Evolutionary conservation across 2,113 vertebrate genomes (phyloP).

Genomic region (Pipra filicauda): DNA sequence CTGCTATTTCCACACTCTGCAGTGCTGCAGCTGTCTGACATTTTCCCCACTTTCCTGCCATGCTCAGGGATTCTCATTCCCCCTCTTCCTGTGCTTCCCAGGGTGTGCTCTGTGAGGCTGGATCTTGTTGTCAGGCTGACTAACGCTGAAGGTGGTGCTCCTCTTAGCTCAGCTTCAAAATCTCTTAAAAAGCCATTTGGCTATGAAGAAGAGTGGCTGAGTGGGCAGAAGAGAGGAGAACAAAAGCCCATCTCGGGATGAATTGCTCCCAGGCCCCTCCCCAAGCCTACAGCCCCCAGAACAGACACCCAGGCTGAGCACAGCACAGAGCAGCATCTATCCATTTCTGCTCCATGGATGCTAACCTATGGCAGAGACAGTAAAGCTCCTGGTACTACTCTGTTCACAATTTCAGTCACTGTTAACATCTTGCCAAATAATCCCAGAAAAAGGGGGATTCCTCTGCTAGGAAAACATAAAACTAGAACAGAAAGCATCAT

Average conservation of each 20-base stretch:
- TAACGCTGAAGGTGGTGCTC: background rate
- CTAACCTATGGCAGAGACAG: background rate
- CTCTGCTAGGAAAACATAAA: background rate
- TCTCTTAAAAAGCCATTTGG: conserved; percentile 16
- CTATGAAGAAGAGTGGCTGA: background rate
- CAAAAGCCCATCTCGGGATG: background rate
- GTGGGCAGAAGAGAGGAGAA: background rate
- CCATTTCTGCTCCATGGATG: background rate
- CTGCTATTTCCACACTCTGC: background rate
- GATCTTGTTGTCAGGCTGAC: background rate
- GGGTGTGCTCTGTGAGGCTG: background rate
- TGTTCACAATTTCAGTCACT: background rate
- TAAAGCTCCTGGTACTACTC: background rate
- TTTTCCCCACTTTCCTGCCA: background rate
- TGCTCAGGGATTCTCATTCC: background rate
- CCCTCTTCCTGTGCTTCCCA: background rate
- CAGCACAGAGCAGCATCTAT: background rate
- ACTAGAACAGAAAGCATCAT: background rate
- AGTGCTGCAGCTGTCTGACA: background rate
- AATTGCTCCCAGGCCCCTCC: background rate
- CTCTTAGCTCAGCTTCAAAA: background rate
- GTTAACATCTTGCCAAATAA: conserved; percentile 13
- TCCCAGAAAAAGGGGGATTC: conserved; percentile 10
- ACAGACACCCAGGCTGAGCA: background rate
- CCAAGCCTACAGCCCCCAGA: background rate